These are phyloP conservation scores for Synergus japonicus DNA, from an alignment of 2,888 invertebrate species.

Conservation along the genomic window DNA sequence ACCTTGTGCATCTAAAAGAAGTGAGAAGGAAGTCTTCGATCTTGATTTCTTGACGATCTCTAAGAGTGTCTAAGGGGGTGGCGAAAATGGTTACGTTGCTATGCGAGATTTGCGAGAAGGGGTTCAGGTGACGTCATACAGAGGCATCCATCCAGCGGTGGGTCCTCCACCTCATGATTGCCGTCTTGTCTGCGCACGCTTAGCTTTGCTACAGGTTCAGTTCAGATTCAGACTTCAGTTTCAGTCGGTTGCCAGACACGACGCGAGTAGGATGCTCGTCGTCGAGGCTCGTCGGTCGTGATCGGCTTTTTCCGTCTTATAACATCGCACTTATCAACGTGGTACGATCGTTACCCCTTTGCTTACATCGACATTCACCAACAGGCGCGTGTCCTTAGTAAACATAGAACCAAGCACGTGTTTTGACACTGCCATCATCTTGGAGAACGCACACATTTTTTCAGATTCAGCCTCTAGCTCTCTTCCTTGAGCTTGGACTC, in stretches of 20 bases:
- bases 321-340: constrained; percentile 44
- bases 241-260: constrained; percentile 44
- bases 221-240: neutral
- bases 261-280: constrained; percentile 47
- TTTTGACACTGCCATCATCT: constrained; percentile 34
- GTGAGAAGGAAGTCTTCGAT: neutral
- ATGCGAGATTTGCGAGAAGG: constrained; percentile 17
- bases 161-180: constrained; percentile 32
- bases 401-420: constrained; percentile 7
- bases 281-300: constrained; percentile 49
- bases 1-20: too few species aligned
- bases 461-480: neutral
- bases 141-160: constrained; percentile 32
- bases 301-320: constrained; percentile 40
- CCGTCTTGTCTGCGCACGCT: constrained; percentile 34
- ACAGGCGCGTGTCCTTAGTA: constrained; percentile 12
- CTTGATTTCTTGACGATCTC: neutral
- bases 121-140: constrained; percentile 33
- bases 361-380: neutral
- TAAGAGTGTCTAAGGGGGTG: neutral
- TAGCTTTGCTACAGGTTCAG: constrained; percentile 9
- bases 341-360: constrained; percentile 49
- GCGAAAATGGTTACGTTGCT: constrained; percentile 20
- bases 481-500: constrained; percentile 28
- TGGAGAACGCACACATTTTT: neutral